Base-by-base conservation (phyloP, 2,797 vertebrate species). In the Geotrypetes seraphini region DNA sequence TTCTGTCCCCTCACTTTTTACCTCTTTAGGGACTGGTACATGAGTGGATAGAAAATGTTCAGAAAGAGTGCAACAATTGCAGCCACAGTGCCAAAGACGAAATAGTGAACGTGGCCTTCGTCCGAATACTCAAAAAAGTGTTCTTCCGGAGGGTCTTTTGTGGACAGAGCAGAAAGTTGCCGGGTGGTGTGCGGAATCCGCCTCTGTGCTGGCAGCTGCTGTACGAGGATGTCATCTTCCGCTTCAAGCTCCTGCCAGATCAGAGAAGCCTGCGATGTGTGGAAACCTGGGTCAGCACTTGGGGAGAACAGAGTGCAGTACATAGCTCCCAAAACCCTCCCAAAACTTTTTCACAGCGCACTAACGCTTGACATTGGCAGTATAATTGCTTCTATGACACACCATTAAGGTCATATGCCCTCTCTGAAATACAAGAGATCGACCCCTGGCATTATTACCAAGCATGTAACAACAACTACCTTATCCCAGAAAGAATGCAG, bases 161-260 rank as follows among this genome's bases (percentile, higher is more conserved):
- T 43, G 63, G 60, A 52, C 49, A 48, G 71, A 45, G 45, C 55
- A 13, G 32, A 58, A 38, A 63, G 60, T 52, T 68, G 71, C 74
- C 78, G 75, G 31, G 58, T 51, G 50, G 32, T 53, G 63, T 46
- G 52, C 34, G 45, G 53, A 25, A 21, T 35, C 18, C 67, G 56
- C 66, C 55, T 31, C 39, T 25, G 53, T 22, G 54, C 49, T 41
- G 59, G 56, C 65, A 61, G 66, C 42, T 1, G 50, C 52, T 60
- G 69, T 43, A 69, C 61, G 20, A 53, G 50, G 22, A 79, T 82
- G 48, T 88, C 85, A 25, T 92, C 92, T 76, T 95, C 95, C 60
- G 96, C 91, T 88, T 95, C 91, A 83, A 97, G 81, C 87, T 97
- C 92, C 87, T 89, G 90, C 94, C 95, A 99, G 88, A 99, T 90